These are phyloP conservation scores for Paedocypris micromegethes DNA, from an alignment of 2,797 vertebrate genomes.

Conservation along the genomic window DNA sequence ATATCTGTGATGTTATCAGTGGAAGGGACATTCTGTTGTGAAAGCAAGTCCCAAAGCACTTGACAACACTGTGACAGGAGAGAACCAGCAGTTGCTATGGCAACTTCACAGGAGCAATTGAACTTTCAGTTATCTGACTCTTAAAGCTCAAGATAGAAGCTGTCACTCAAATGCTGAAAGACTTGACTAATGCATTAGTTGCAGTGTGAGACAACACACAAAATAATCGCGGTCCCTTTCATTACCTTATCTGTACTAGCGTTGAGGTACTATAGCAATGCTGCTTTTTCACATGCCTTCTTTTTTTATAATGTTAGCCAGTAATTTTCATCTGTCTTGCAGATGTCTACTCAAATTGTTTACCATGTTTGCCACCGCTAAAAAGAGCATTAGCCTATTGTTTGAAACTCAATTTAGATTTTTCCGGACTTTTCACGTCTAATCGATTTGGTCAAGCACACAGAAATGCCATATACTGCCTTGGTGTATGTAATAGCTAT, in stretches of 20 bases:
- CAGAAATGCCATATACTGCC: too few species aligned
- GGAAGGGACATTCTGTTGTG: conserved; percentile 60
- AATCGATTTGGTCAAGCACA: too few species aligned
- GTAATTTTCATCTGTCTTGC: too few species aligned
- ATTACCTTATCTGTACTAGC: too few species aligned
- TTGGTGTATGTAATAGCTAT: too few species aligned
- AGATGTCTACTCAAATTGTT: too few species aligned
- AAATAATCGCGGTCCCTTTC: background rate
- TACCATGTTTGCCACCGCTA: too few species aligned
- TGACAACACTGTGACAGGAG: conserved; percentile 73
- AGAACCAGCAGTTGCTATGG: conserved; percentile 82
- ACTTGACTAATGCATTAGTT: conserved; percentile 5
- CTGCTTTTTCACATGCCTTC: too few species aligned
- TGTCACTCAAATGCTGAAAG: conserved; percentile 29
- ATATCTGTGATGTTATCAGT: conserved; percentile 49
- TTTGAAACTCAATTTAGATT: too few species aligned
- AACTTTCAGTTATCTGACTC: conserved; percentile 78
- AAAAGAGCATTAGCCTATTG: too few species aligned
- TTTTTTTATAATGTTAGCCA: background rate
- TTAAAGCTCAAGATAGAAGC: conserved; percentile 75
- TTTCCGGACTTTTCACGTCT: too few species aligned
- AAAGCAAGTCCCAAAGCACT: conserved; percentile 67
- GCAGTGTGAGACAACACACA: conserved; percentile 8
- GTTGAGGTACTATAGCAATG: too few species aligned
- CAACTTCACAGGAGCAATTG: conserved; percentile 81